Evolutionary conservation across 2,888 invertebrate genomes (phyloP).

Genomic region (Schrankia costaestrigalis): DNA sequence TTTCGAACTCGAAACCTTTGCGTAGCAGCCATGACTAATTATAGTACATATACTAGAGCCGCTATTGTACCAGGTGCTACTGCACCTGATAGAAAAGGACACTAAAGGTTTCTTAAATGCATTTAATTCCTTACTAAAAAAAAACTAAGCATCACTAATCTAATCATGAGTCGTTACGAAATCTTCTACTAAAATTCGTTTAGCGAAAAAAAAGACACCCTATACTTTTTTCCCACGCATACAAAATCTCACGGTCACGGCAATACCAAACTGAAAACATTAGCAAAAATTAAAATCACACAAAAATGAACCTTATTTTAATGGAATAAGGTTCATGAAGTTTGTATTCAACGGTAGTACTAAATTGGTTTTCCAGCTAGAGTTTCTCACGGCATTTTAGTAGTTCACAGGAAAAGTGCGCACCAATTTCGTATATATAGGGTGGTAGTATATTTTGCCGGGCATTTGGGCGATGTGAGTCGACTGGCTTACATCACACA

Average conservation of each 20-base stretch:
- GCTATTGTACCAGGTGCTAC: too few relatives aligned
- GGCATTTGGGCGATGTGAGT: slow-evolving; percentile 15
- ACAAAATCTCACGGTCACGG: slow-evolving; percentile 32
- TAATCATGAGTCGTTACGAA: slow-evolving; percentile 11
- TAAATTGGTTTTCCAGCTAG: slow-evolving; percentile 16
- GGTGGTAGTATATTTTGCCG: slow-evolving; percentile 9
- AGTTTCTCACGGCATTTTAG: slow-evolving; percentile 37
- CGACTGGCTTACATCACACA: slow-evolving; percentile 1
- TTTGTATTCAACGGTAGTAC: background rate
- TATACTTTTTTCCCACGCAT: slow-evolving; percentile 37
- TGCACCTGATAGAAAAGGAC: too few relatives aligned
- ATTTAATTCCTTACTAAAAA: too few relatives aligned
- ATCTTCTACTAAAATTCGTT: slow-evolving; percentile 19
- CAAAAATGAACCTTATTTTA: slow-evolving; percentile 4
- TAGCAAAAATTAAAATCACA: slow-evolving; percentile 1
- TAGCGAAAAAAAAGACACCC: slow-evolving; percentile 22
- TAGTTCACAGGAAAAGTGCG: slow-evolving; percentile 12
- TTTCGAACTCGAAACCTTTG: too few relatives aligned
- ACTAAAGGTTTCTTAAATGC: too few relatives aligned
- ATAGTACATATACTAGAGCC: too few relatives aligned
- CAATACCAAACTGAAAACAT: slow-evolving; percentile 15
- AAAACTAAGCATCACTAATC: background rate
- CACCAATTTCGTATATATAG: slow-evolving; percentile 17
- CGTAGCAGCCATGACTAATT: too few relatives aligned
- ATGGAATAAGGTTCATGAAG: background rate